A percentile compares a stretch with the other conserved stretches of the same genome.
Evolutionary conservation across 2,888 invertebrate genomes (phyloP).

Genomic region (Xestoiulus laeticollis): DNA sequence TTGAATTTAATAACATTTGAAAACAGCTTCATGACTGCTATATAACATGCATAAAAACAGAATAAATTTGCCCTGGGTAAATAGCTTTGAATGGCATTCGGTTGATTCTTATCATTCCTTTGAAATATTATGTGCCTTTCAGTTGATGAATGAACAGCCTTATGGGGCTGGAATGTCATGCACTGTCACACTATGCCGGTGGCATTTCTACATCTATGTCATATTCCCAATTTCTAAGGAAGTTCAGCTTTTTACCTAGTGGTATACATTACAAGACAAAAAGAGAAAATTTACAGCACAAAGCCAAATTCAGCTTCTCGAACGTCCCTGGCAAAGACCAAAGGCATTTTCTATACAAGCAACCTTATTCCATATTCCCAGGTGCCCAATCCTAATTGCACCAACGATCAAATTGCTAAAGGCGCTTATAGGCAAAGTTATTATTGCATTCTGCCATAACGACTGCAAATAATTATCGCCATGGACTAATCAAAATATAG

Average conservation of each 20-base stretch:
- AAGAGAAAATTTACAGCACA: background rate
- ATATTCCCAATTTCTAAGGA: no score
- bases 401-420: background rate
- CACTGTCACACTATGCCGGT: background rate
- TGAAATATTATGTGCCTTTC: no score
- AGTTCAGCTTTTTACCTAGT: no score
- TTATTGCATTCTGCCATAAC: background rate
- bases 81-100: no score
- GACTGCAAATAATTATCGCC: background rate
- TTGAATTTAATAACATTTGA: background rate
- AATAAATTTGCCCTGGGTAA: no score
- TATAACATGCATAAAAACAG: background rate
- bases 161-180: no score
- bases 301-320: background rate
- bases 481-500: background rate
- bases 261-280: no score
- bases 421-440: background rate
- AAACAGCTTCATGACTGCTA: background rate
- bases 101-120: background rate
- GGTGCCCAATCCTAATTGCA: background rate
- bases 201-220: no score
- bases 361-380: background rate
- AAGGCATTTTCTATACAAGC: no score
- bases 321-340: background rate
- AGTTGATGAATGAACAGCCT: no score